phyloP scores from a whole-genome alignment of 2,888 invertebrate species.

The Calliphora vomitoria region DNA sequence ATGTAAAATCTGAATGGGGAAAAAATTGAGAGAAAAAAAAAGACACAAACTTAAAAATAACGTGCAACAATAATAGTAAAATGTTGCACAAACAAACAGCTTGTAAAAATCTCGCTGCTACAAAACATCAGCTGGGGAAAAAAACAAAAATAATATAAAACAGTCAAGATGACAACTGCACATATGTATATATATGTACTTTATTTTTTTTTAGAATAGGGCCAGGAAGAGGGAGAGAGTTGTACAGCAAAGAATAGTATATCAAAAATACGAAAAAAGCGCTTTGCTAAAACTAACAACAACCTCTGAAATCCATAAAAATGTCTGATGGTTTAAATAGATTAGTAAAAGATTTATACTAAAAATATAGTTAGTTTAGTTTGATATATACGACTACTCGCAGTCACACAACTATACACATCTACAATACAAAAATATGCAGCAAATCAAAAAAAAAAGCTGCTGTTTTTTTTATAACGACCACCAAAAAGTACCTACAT shows the following conservation, averaged over 20 bases:
- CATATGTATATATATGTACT: neutral
- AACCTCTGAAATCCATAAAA: constrained; percentile 59
- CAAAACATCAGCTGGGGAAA: neutral
- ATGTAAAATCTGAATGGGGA: neutral
- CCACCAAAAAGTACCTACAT: neutral
- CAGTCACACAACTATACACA: neutral
- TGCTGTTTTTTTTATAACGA: neutral
- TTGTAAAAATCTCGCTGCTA: constrained; percentile 19
- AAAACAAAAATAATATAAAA: neutral
- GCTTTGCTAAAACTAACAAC: constrained; percentile 5
- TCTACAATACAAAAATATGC: neutral
- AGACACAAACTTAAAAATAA: constrained; percentile 3
- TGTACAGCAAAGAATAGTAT: neutral
- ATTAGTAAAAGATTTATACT: constrained; percentile 66
- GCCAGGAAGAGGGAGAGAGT: neutral
- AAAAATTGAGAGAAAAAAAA: neutral
- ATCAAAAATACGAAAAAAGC: neutral
- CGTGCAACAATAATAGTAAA: constrained; percentile 6
- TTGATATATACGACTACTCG: neutral
- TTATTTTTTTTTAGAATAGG: too few species aligned
- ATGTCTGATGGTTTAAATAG: constrained; percentile 66
- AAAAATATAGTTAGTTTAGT: constrained; percentile 24
- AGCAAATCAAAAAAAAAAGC: neutral
- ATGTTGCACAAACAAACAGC: constrained; percentile 15
- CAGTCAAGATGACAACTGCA: neutral